Percentiles rank a stretch among this genome's conserved stretches.
Evolutionary conservation across 2,113 vertebrate genomes (phyloP).

Genomic region (Cyanoderma ruficeps): DNA sequence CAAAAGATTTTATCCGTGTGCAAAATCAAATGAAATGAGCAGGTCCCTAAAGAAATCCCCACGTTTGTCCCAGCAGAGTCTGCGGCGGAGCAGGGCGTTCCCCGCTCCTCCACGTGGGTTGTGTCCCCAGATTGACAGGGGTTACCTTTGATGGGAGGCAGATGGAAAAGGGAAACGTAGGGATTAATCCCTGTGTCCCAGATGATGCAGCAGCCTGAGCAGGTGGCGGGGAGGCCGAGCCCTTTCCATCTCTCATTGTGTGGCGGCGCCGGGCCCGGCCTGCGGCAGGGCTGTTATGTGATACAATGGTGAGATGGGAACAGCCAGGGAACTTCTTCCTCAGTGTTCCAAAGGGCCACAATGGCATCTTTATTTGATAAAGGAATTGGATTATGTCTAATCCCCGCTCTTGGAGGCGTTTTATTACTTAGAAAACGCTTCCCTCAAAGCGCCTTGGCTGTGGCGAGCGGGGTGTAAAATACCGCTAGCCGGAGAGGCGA

Average conservation of each 20-base stretch:
- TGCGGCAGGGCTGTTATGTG: neutral
- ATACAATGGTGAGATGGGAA: constrained; percentile 21
- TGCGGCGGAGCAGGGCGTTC: accelerated
- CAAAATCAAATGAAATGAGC: neutral
- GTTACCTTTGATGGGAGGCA: constrained; percentile 27
- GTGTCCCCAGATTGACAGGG: neutral
- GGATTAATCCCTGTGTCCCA: constrained; percentile 28
- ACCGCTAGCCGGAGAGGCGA: accelerated
- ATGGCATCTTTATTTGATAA: constrained; percentile 64
- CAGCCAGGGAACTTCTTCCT: constrained; percentile 7
- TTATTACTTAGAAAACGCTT: constrained; percentile 52
- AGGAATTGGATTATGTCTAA: constrained; percentile 64
- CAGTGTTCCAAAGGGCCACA: constrained; percentile 26
- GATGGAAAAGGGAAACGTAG: constrained; percentile 15
- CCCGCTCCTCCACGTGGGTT: neutral
- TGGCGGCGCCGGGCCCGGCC: neutral
- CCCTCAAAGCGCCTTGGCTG: accelerated
- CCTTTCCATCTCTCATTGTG: constrained; percentile 9
- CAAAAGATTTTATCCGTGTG: neutral
- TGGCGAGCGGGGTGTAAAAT: accelerated
- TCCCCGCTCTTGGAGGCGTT: neutral
- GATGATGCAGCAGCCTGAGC: neutral
- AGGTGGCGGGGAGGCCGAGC: constrained; percentile 41
- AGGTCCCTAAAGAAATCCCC: neutral
- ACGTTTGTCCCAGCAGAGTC: neutral